Conservation (phyloP, 2,113 vertebrate genomes). For the Crotophaga sulcirostris region DNA sequence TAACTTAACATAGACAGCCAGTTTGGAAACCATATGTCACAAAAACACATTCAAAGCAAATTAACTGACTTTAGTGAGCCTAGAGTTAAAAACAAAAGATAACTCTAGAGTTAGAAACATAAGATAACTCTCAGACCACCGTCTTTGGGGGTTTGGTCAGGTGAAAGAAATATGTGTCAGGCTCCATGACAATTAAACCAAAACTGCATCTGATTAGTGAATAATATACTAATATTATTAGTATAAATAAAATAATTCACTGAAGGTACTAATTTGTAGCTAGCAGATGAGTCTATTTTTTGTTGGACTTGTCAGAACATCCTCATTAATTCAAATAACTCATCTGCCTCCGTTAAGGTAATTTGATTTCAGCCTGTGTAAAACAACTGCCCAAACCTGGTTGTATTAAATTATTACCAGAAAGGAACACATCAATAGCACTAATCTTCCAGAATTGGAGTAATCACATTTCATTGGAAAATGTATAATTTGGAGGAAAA, state of each 20-base stretch:
- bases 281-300: background rate
- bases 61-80: background rate
- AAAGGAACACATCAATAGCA: background rate
- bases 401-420: background rate
- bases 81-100: background rate
- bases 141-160: background rate
- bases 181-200: background rate
- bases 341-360: background rate
- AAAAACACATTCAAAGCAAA: background rate
- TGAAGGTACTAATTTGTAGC: background rate
- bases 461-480: background rate
- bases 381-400: background rate
- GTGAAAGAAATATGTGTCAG: background rate
- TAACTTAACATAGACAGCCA: background rate
- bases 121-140: background rate
- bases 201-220: background rate
- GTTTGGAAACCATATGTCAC: background rate
- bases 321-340: background rate
- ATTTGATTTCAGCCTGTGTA: background rate
- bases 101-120: background rate
- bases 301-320: background rate
- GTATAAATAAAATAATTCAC: too few relatives aligned
- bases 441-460: rapidly evolving
- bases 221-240: too few relatives aligned
- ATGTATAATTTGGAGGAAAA: background rate